Evolutionary conservation across 1,140 invertebrate genomes (phyloP), one percentile per base, ranked within the genome.

Genomic region (Zaprionus taronus): DNA sequence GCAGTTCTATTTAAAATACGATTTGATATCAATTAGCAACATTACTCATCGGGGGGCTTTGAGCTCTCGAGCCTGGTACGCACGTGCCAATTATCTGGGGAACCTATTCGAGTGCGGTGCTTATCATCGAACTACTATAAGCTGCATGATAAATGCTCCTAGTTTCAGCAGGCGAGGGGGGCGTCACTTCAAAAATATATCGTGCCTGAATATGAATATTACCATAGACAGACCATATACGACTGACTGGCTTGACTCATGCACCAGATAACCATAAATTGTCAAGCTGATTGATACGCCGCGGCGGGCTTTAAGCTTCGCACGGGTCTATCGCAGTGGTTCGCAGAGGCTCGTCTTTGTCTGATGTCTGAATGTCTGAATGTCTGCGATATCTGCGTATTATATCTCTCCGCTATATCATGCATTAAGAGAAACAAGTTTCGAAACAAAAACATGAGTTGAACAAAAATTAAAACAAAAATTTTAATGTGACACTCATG

Each of bases 401-500:
- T 36, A 58, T 44, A 68, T 67, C 56, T 72, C 26, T 44, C 17
- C 44, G 26, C 53, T 49, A 31, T 26, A 44, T 66, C 36, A 24
- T 67, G 4, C n/a, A 66, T 47, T 56, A 76, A 34, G 51, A 51
- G 44, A 72, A 79, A 71, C 79, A 53, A 63, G 71, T 69, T 70
- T 62, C 24, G 15, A 58, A 57, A 58, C 26, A 51, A 49, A 44
- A 62, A 62, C 20, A 44, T 22, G 47, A 49, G 47, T 34, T 41
- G n/a, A 57, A 34, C 26, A 20, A 55, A 71, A 77, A 56, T 26
- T 60, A 47, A 68, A 78, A 61, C 72, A 76, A 72, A 56, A 58
- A 65, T 79, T 72, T 82, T 79, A 79, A 86, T 85, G 72, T 86
- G 83, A 83, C 80, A 83, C 81, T 86, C 84, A 86, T 87, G 83